Evolutionary conservation across 1,140 invertebrate species (phyloP).

Genomic region (Anagrus nilaparvatae): DNA sequence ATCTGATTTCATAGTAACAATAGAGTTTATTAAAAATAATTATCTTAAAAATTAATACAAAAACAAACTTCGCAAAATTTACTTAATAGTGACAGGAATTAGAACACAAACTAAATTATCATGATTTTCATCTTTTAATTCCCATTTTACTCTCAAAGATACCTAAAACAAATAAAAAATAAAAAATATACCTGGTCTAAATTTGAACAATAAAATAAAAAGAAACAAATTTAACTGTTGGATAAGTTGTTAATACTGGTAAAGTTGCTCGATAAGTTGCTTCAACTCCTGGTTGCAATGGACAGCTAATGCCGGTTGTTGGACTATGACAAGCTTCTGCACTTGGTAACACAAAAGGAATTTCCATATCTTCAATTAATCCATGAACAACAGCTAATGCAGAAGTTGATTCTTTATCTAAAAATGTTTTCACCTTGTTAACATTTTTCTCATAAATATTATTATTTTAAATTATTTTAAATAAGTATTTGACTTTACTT

Average conservation of each 20-base stretch:
- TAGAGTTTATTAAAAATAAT: too few relatives aligned
- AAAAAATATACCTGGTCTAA: constrained; percentile 12
- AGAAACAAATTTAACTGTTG: constrained; percentile 28
- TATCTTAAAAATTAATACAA: too few relatives aligned
- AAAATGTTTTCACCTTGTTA: constrained; percentile 5
- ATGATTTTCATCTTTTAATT: constrained; percentile 48
- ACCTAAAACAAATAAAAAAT: constrained; percentile 37
- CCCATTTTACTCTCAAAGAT: constrained; percentile 59
- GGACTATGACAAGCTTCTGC: constrained; percentile 52
- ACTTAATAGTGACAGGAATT: constrained; percentile 40
- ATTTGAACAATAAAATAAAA: neutral
- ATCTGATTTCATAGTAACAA: too few relatives aligned
- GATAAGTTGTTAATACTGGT: constrained; percentile 52
- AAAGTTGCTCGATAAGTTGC: constrained; percentile 52
- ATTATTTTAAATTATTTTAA: neutral
- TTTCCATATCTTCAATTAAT: constrained; percentile 53
- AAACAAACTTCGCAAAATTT: too few relatives aligned
- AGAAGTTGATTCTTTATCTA: constrained; percentile 38
- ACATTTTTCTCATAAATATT: neutral
- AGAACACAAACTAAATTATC: constrained; percentile 55
- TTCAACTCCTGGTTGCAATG: constrained; percentile 45
- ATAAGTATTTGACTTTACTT: constrained; percentile 37
- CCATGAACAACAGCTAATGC: constrained; percentile 58
- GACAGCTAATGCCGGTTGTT: constrained; percentile 52
- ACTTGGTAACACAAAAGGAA: constrained; percentile 60